Conservation (phyloP, 2,113 vertebrate genomes). For the Haliaeetus leucogaster region DNA sequence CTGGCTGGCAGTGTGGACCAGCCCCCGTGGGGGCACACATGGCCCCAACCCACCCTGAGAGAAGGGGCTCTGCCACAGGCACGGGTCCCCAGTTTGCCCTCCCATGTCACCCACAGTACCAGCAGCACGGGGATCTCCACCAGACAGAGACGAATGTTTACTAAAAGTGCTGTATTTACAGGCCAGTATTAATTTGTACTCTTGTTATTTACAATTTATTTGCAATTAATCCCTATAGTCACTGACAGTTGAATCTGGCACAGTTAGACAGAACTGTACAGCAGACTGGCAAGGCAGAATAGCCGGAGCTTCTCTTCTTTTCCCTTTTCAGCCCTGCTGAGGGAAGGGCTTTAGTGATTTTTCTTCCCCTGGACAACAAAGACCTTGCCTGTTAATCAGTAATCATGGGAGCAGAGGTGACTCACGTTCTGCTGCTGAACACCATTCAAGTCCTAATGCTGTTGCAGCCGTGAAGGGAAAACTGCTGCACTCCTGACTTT, state of each 20-base stretch:
- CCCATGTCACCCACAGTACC: accelerated
- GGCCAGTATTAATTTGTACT: not conserved
- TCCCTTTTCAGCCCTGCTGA: not conserved
- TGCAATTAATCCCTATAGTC: not conserved
- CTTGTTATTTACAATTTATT: not conserved
- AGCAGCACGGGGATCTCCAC: not conserved
- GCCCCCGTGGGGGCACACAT: accelerated
- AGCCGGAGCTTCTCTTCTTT: not conserved
- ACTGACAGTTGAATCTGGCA: not conserved
- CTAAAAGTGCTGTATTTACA: not conserved
- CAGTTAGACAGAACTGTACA: not conserved
- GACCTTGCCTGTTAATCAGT: not conserved
- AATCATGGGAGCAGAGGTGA: not conserved
- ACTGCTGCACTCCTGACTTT: not conserved
- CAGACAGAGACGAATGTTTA: not conserved
- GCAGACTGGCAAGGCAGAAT: not conserved
- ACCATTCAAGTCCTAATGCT: accelerated
- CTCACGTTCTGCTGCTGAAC: not conserved
- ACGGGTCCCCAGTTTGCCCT: not conserved
- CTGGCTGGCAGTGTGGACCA: not conserved
- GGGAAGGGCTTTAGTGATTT: not conserved
- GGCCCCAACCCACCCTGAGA: accelerated
- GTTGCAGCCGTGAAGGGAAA: not conserved
- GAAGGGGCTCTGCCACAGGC: not conserved
- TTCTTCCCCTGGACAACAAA: not conserved